Evolutionary conservation across 2,797 vertebrate species (phyloP).

Genomic region (Zonotrichia albicollis): DNA sequence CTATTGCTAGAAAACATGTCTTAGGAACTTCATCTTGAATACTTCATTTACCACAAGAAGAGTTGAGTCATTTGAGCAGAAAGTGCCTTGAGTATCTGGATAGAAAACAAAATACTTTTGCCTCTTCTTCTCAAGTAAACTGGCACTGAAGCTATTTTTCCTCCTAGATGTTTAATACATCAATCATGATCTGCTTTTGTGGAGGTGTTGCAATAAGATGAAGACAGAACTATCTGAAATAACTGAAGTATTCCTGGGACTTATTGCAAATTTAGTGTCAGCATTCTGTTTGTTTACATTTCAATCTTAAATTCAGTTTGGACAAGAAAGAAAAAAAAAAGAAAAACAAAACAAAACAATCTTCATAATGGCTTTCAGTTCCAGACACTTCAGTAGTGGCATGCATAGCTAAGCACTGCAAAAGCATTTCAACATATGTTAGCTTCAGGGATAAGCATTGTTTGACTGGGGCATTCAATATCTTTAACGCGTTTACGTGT

Average conservation of each 20-base stretch:
- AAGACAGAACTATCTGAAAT: not conserved
- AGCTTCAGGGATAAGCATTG: not conserved
- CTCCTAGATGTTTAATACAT: not conserved
- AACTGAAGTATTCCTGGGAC: not conserved
- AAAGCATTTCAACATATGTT: not conserved
- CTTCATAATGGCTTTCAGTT: not conserved
- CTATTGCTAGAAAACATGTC: not conserved
- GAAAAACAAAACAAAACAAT: not conserved
- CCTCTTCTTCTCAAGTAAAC: slow-evolving; percentile 2
- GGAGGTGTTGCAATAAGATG: not conserved
- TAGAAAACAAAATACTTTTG: slow-evolving; percentile 21
- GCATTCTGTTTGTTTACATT: not conserved
- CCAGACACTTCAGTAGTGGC: not conserved
- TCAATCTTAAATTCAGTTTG: not conserved
- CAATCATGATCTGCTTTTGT: slow-evolving; percentile 1
- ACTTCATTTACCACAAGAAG: slow-evolving; percentile 20
- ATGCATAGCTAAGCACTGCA: not conserved
- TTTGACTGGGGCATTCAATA: not conserved
- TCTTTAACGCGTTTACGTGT: not conserved
- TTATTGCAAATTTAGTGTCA: not conserved
- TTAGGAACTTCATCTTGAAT: slow-evolving; percentile 17
- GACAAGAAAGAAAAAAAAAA: not conserved
- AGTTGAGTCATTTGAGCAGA: not conserved
- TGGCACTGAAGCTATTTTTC: not conserved
- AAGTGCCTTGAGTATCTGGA: slow-evolving; percentile 4